Base-by-base conservation (phyloP, 2,797 vertebrate genomes). In the Acanthurus tractus region DNA sequence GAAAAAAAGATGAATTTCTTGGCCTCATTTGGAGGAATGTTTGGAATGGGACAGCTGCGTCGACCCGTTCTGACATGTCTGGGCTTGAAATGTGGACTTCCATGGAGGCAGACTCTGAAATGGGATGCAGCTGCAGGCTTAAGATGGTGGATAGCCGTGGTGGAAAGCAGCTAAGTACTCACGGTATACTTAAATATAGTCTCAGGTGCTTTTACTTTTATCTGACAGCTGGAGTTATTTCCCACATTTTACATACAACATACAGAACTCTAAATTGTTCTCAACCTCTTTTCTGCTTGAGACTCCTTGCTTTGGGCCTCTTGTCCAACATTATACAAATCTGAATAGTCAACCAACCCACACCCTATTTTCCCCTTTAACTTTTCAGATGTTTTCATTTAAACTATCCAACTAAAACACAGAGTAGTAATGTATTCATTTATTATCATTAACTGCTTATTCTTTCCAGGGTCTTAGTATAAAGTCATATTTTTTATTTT, bases 1-100 rank as follows among this genome's bases (percentile, higher is more conserved):
- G 25, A 63, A 53, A 62, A 70, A 50, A 42, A 23, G 34, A 38
- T 40, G 68, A 59, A 53, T 75, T 74, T 46, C 50, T 75, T 71
- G 76, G 75, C 63, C 76, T 88, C 36, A 52, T 55, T 70, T 44
- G 52, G 52, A 91, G 71, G 89, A 90, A 89, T 89, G 84, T 76
- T 69, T 82, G 90, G 89, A 89, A 92, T 91, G 84, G 79, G 72
- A 85, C 74, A 75, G 81, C 81, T 82, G 88, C 54, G 22, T 68
- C 29, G 53, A 88, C 85, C 59, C 48, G 84, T 77, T 76, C 71
- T 18, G 67, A 89, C 90, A 48, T 57, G 91, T 81, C 82, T 78
- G 74, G 55, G 75, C 81, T 75, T 70, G 82, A 89, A 76, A 61
- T 38, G 48, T 55, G n/a, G 76, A 81, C 63, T 71, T 70, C 40